Base-by-base conservation (phyloP, 2,797 vertebrate species). In the Parauchenoglanis punctatus region DNA sequence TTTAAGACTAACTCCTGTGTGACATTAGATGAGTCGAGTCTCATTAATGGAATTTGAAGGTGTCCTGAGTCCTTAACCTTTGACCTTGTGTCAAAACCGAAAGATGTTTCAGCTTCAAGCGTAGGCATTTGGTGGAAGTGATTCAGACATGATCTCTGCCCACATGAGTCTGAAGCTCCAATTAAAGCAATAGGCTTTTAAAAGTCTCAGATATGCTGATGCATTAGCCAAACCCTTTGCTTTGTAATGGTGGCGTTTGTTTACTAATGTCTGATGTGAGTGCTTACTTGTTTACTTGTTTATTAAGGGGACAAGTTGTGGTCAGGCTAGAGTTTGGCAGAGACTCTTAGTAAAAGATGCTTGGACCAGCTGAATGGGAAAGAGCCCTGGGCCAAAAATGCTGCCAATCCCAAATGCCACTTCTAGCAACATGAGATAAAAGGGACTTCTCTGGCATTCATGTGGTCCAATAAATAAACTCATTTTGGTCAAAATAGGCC, bases 231-330 rank as follows among this genome's bases (percentile, higher is more conserved):
- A 13, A 18, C 49, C 25, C 72, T 65, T 68, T 56, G 70, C 72
- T 54, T 46, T 65, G 35, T 88, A 82, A 77, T 25, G 49, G 49
- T n/a, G 17, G 77, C 0, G 65, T 83, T 86, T 83, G 84, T 86
- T 83, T 88, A 70, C 75, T 65, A 63, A 58, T n/a, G 35, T 80
- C 84, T 46, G 40, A 76, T 28, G 49, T 35, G 18, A 83, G 65
- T 59, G 46, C 31, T 56, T 83, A 73, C 82, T 88, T 88, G 72
- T 86, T 85, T 75, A 81, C 65, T 67, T 87, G 78, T 76, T 75
- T 87, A 56, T 35, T 61, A 46, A 65, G 28, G 49, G 84, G 59
- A 77, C 68, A 85, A 72, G 84, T 85, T 88, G 78, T 77, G 78
- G 84, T 82, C 77, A 82, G 70, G 20, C 40, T 67, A 44, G 67